A percentile compares a stretch with the other conserved stretches of the same genome.
phyloP scores from a whole-genome alignment of 2,797 vertebrate species.

The Eleutherodactylus coqui region DNA sequence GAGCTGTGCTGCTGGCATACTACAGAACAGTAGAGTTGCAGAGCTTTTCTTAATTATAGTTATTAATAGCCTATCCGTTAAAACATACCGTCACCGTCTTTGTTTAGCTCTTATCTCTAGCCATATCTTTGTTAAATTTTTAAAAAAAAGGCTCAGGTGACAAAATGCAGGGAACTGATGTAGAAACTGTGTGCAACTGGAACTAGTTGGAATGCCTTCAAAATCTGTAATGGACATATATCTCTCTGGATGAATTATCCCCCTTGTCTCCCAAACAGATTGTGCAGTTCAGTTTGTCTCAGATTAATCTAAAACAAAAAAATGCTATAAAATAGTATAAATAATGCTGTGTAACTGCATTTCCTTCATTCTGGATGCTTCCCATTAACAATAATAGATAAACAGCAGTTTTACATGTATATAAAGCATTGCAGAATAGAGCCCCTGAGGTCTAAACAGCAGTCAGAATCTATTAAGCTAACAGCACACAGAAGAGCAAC shows the following conservation, averaged over 20 bases:
- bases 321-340: slow-evolving; percentile 10
- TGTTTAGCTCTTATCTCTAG: too few relatives aligned
- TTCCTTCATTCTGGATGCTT: slow-evolving; percentile 40
- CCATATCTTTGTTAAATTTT: too few relatives aligned
- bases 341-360: slow-evolving; percentile 24
- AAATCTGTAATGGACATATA: slow-evolving; percentile 3
- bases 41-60: neutral
- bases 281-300: neutral
- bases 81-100: too few relatives aligned
- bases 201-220: neutral
- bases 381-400: slow-evolving; percentile 60
- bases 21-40: too few relatives aligned
- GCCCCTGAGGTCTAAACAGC: slow-evolving; percentile 59
- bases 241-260: slow-evolving; percentile 3
- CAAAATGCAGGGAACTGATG: too few relatives aligned
- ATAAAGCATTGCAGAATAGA: slow-evolving; percentile 59
- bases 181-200: neutral
- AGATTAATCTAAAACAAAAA: slow-evolving; percentile 8
- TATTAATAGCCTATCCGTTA: too few relatives aligned
- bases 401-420: slow-evolving; percentile 59
- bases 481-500: slow-evolving; percentile 62
- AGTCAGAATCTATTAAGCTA: slow-evolving; percentile 63
- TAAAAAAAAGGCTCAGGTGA: too few relatives aligned
- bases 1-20: too few relatives aligned
- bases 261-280: slow-evolving; percentile 4